Conservation (phyloP, 2,888 invertebrate species). For the Laothoe populi region DNA sequence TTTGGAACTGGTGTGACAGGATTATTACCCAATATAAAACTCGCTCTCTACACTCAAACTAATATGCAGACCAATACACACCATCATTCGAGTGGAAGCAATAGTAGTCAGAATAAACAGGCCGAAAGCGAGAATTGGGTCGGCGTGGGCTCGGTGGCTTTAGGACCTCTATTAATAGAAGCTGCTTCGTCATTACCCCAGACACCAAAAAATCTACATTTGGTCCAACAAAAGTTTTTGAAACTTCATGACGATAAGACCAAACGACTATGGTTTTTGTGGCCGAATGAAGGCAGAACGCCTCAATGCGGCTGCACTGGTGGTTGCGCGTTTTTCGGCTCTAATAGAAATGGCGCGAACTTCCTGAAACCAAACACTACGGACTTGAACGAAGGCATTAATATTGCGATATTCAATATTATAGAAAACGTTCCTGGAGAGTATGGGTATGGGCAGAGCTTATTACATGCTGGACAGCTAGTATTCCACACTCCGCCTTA, state of each 20-base stretch:
- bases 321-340: constrained; percentile 97
- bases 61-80: constrained; percentile 81
- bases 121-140: constrained; percentile 91
- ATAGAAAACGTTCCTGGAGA: constrained; percentile 90
- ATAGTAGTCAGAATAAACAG: constrained; percentile 64
- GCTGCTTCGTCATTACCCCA: constrained; percentile 93
- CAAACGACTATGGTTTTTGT: constrained; percentile 97
- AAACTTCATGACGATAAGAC: constrained; percentile 93
- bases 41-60: constrained; percentile 87
- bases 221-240: constrained; percentile 92
- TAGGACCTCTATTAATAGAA: constrained; percentile 96
- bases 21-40: constrained; percentile 89
- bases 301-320: constrained; percentile 97
- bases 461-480: constrained; percentile 93
- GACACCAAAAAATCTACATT: constrained; percentile 90
- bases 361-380: constrained; percentile 94
- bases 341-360: constrained; percentile 93
- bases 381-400: constrained; percentile 92
- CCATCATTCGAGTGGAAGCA: constrained; percentile 84
- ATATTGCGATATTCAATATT: constrained; percentile 91
- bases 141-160: constrained; percentile 94
- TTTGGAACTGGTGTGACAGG: constrained; percentile 95
- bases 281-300: constrained; percentile 90
- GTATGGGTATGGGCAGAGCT: constrained; percentile 97
- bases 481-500: constrained; percentile 97